phyloP scores from a whole-genome alignment of 1,140 invertebrate species.

The Drosophila burlai region DNA sequence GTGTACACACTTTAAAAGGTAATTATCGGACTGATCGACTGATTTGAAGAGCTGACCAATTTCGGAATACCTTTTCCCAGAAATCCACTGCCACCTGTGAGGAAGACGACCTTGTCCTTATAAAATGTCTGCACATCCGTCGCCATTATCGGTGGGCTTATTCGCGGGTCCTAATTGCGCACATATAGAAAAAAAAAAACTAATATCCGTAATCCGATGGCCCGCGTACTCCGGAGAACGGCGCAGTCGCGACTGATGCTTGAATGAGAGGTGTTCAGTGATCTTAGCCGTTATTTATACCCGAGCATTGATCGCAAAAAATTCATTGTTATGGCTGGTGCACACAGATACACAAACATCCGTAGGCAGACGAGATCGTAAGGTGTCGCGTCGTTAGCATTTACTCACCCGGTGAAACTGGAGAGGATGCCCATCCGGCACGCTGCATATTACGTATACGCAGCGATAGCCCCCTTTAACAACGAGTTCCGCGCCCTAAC shows the following conservation, averaged over 20 bases:
- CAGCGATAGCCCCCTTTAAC: not conserved
- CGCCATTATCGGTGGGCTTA: constrained; percentile 21
- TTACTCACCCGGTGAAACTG: not conserved
- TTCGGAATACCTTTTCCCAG: constrained; percentile 88
- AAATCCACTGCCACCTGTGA: constrained; percentile 91
- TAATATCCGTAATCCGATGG: constrained; percentile 15
- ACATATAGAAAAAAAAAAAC: not conserved
- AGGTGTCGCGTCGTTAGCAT: constrained; percentile 21
- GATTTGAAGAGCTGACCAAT: not conserved
- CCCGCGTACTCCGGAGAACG: constrained; percentile 1
- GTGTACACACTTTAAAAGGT: too few relatives aligned
- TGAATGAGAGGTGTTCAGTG: constrained; percentile 46
- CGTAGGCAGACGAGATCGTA: constrained; percentile 29
- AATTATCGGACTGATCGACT: not conserved
- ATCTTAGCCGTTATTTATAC: constrained; percentile 56
- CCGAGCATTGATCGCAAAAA: constrained; percentile 16
- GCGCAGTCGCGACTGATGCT: constrained; percentile 26
- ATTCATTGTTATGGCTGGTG: constrained; percentile 16
- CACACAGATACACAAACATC: constrained; percentile 3
- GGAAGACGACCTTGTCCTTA: constrained; percentile 87
- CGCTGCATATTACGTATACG: constrained; percentile 25
- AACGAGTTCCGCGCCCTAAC: not conserved
- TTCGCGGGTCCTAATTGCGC: not conserved
- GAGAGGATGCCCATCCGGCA: constrained; percentile 5
- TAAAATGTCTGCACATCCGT: constrained; percentile 87